Conservation (phyloP, 23 tunicate genomes). For the Trididemnum clinides region DNA sequence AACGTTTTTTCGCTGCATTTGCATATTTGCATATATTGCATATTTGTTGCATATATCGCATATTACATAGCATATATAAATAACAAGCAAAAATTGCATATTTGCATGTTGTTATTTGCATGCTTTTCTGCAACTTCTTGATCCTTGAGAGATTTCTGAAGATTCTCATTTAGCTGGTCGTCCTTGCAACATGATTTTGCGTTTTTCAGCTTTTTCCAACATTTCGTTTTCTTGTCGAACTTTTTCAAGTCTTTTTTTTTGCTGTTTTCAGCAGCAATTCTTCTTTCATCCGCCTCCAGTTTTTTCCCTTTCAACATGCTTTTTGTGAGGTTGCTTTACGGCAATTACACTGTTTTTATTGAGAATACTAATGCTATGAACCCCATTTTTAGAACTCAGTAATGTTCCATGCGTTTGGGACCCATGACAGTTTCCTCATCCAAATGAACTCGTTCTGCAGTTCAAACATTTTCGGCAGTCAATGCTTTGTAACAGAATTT, state of each 20-base stretch:
- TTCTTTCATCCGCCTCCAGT: background rate
- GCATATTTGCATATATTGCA: too few species aligned
- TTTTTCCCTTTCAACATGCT: constrained; percentile 1
- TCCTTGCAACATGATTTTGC: background rate
- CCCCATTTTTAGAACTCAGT: background rate
- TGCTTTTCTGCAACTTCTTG: constrained; percentile 2
- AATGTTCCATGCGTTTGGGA: background rate
- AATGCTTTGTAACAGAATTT: background rate
- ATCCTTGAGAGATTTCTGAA: background rate
- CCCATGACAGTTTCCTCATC: background rate
- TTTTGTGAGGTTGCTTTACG: background rate
- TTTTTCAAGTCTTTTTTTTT: background rate
- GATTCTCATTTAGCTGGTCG: background rate
- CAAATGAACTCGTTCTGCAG: background rate
- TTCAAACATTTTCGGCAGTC: background rate
- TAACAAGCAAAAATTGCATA: too few species aligned
- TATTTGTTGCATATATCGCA: too few species aligned
- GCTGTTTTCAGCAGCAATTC: background rate
- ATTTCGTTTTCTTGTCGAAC: background rate
- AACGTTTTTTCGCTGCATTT: too few species aligned
- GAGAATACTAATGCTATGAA: background rate
- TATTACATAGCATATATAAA: too few species aligned
- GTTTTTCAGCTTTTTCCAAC: constrained; percentile 6
- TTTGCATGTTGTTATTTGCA: too few species aligned
- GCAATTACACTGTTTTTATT: background rate